Evolutionary conservation across 2,888 invertebrate genomes (phyloP).

Genomic region (Rotaria macrura): DNA sequence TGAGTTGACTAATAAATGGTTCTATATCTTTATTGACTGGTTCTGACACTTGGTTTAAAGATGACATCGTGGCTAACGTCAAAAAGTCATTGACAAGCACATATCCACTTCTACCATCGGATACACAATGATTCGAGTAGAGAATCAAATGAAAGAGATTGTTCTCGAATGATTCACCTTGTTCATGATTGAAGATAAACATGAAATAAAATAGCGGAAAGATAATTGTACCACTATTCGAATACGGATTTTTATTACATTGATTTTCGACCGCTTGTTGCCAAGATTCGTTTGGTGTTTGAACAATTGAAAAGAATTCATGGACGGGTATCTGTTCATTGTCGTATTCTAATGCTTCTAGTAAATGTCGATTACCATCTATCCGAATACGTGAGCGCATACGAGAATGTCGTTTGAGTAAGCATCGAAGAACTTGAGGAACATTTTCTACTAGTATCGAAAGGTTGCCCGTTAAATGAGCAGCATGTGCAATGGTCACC

Average conservation of each 20-base stretch:
- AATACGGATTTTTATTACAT: background rate
- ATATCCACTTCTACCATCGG: background rate
- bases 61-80: background rate
- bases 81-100: background rate
- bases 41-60: background rate
- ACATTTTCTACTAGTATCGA: background rate
- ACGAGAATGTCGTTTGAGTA: background rate
- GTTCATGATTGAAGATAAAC: background rate
- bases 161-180: background rate
- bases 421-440: background rate
- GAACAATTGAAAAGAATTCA: background rate
- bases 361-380: background rate
- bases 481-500: background rate
- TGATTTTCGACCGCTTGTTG: background rate
- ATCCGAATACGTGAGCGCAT: background rate
- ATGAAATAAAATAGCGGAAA: background rate
- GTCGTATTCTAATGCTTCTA: background rate
- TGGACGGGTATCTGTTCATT: background rate
- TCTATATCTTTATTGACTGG: background rate
- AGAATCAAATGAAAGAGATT: background rate
- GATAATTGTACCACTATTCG: background rate
- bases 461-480: background rate
- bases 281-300: background rate
- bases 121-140: background rate
- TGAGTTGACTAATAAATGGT: background rate